phyloP scores from a whole-genome alignment of 2,888 invertebrate species.

The Hydriomena furcata region DNA sequence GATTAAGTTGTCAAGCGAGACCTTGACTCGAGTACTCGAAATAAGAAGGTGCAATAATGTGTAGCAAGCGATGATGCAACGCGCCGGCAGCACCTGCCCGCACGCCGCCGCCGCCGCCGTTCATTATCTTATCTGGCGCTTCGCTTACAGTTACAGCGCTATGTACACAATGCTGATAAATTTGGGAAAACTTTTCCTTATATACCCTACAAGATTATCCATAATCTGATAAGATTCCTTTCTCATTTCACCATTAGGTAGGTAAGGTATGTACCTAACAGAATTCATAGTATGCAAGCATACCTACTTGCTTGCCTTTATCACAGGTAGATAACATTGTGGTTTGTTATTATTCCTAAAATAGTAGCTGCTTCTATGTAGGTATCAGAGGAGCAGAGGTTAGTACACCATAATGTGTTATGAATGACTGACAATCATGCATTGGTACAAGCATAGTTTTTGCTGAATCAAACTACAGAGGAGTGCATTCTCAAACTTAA shows the following conservation, averaged over 20 bases:
- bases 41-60: constrained; percentile 9
- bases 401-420: too few relatives aligned
- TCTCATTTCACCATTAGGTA: constrained; percentile 15
- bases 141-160: constrained; percentile 31
- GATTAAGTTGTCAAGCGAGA: constrained; percentile 18
- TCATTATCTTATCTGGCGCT: constrained; percentile 60
- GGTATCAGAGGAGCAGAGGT: too few relatives aligned
- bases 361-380: too few relatives aligned
- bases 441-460: too few relatives aligned
- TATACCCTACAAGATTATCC: constrained; percentile 42
- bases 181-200: constrained; percentile 43
- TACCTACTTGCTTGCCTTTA: too few relatives aligned
- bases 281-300: too few relatives aligned
- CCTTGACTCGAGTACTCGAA: constrained; percentile 11
- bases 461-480: too few relatives aligned
- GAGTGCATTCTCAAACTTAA: too few relatives aligned
- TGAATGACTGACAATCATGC: too few relatives aligned
- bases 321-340: too few relatives aligned
- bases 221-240: constrained; percentile 16
- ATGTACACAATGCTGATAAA: constrained; percentile 55
- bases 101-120: constrained; percentile 14
- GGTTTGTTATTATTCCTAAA: too few relatives aligned
- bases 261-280: background rate
- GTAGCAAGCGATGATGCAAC: constrained; percentile 41
- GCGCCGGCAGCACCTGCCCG: constrained; percentile 30